Evolutionary conservation across 2,797 vertebrate species (phyloP).

Genomic region (Platalea minor): DNA sequence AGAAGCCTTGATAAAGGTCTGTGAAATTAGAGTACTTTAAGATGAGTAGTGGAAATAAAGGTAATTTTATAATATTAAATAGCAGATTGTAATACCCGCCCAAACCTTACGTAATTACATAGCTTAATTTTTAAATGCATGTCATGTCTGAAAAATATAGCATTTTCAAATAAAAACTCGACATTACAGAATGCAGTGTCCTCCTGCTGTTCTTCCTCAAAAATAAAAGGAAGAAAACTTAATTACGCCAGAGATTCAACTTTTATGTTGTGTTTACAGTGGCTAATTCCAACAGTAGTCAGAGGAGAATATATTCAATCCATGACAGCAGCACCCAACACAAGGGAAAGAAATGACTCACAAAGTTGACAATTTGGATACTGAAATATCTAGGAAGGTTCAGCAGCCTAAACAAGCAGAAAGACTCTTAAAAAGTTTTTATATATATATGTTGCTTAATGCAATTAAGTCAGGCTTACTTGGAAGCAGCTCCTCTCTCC

Average conservation of each 20-base stretch:
- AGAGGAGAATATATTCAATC: slow-evolving; percentile 2
- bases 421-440: too few relatives aligned
- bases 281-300: slow-evolving; percentile 16
- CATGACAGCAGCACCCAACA: neutral
- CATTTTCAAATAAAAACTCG: neutral
- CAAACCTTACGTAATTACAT: neutral
- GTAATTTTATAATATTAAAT: neutral
- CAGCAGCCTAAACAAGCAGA: neutral
- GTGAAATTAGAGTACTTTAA: neutral
- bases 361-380: neutral
- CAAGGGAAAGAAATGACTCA: neutral
- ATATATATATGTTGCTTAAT: neutral
- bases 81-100: neutral
- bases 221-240: slow-evolving; percentile 12
- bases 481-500: neutral
- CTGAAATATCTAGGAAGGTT: neutral
- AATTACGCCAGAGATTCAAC: slow-evolving; percentile 22
- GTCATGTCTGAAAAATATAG: neutral
- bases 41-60: neutral
- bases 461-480: neutral
- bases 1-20: slow-evolving; percentile 23
- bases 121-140: neutral
- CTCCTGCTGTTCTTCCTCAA: slow-evolving; percentile 26
- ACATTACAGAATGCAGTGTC: neutral
- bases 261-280: neutral